Evolutionary conservation across 2,797 vertebrate species (phyloP).

Genomic region (Bradypodion ventrale): DNA sequence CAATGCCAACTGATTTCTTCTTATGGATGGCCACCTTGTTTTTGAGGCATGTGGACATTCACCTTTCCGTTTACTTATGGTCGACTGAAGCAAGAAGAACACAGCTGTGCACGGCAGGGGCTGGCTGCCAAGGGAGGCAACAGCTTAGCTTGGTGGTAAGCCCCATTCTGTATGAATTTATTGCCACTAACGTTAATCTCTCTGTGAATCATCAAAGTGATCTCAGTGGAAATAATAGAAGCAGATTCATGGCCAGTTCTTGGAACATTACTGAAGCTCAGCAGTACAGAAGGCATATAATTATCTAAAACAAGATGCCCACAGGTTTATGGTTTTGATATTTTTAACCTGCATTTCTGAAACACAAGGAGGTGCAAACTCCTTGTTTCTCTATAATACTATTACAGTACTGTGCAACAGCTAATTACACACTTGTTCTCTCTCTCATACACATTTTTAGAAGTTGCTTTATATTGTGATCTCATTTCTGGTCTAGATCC

Average conservation of each 20-base stretch:
- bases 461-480: neutral
- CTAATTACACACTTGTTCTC: neutral
- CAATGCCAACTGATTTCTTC: neutral
- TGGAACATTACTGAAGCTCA: neutral
- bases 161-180: neutral
- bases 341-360: neutral
- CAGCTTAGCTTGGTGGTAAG: neutral
- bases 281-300: neutral
- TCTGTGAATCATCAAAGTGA: slow-evolving; percentile 8
- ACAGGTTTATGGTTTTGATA: neutral
- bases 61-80: neutral
- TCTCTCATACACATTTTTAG: neutral
- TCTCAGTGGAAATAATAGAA: neutral
- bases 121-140: neutral
- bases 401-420: neutral
- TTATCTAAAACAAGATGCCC: neutral
- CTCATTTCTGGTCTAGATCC: neutral
- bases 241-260: neutral
- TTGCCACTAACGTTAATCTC: slow-evolving; percentile 2
- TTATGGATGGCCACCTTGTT: neutral
- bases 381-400: neutral
- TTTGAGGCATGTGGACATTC: neutral
- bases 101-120: neutral
- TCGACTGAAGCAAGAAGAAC: neutral
- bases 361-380: neutral